Evolutionary conservation across 2,888 invertebrate species (phyloP).

Genomic region (Drosophila kokeensis): DNA sequence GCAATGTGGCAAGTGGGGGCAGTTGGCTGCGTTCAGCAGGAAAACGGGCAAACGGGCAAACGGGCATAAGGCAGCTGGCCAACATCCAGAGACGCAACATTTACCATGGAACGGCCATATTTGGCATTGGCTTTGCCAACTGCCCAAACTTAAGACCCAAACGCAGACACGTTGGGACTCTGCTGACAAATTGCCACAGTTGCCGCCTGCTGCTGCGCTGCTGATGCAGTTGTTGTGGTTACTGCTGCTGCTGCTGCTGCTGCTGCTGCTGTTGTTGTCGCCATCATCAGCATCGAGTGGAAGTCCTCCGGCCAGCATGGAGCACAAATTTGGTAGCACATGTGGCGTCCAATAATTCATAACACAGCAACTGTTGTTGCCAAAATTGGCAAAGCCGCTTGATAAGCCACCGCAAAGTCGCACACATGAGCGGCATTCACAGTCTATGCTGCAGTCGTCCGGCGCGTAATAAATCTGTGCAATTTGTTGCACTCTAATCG

Average conservation of each 20-base stretch:
- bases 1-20: conserved; percentile 14
- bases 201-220: conserved; percentile 52
- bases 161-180: conserved; percentile 69
- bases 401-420: conserved; percentile 53
- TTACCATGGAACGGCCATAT: conserved; percentile 70
- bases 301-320: conserved; percentile 73
- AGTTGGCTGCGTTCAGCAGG: conserved; percentile 8
- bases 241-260: conserved; percentile 34
- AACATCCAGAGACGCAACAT: conserved; percentile 43
- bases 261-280: conserved; percentile 59
- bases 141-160: conserved; percentile 64
- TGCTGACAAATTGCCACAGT: conserved; percentile 70
- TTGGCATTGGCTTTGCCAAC: conserved; percentile 79
- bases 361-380: conserved; percentile 70
- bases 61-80: conserved; percentile 43
- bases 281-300: conserved; percentile 62
- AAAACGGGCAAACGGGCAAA: conserved; percentile 36
- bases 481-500: conserved; percentile 80
- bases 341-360: conserved; percentile 79
- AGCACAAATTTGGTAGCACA: conserved; percentile 80
- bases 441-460: conserved; percentile 15
- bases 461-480: conserved; percentile 78
- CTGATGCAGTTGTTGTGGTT: conserved; percentile 51
- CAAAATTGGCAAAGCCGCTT: conserved; percentile 63
- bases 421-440: conserved; percentile 6